Conservation (phyloP, 2,888 invertebrate genomes). For the Caprella mutica region DNA sequence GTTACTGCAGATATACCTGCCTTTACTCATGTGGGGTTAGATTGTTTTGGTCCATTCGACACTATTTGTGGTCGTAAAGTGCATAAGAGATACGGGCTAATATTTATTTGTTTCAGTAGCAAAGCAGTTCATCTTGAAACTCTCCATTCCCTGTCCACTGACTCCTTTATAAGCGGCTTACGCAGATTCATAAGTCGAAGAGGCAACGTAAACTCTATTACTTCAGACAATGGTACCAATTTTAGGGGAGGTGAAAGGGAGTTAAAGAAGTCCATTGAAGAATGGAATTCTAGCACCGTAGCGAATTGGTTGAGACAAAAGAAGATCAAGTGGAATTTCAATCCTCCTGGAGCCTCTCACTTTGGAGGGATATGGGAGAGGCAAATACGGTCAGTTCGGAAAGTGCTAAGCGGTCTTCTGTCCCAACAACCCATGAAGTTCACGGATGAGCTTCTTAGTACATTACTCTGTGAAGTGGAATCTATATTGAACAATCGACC, state of each 20-base stretch:
- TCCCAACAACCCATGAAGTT: background rate
- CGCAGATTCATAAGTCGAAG: background rate
- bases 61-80: background rate
- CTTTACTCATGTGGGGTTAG: background rate
- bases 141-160: background rate
- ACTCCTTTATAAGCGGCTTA: constrained; percentile 1
- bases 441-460: constrained; percentile 5
- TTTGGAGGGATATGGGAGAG: constrained; percentile 5
- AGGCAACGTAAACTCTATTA: background rate
- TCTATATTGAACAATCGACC: background rate
- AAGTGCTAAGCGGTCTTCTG: constrained; percentile 1
- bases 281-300: too few relatives aligned
- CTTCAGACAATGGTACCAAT: constrained; percentile 10
- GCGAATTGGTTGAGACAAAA: background rate
- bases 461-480: constrained; percentile 13
- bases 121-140: background rate
- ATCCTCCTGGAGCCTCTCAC: constrained; percentile 7
- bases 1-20: background rate
- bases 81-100: background rate
- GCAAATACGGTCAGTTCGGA: constrained; percentile 5
- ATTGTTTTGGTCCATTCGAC: constrained; percentile 4
- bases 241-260: background rate
- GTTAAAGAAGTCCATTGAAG: background rate
- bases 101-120: background rate
- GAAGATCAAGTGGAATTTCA: background rate